Evolutionary conservation across 2,113 vertebrate genomes (phyloP).

Genomic region (Cyprinus carpio): DNA sequence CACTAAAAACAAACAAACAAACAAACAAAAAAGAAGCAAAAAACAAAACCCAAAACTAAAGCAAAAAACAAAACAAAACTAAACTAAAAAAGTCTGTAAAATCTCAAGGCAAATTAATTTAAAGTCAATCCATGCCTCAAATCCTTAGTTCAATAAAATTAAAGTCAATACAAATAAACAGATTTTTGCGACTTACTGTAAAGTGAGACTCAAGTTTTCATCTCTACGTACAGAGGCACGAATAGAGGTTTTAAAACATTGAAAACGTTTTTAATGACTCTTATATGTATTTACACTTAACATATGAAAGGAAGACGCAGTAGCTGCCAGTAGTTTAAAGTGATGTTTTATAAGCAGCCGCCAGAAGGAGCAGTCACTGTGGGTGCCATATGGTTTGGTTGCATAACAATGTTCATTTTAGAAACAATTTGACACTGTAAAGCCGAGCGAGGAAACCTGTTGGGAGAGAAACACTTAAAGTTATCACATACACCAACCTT

Average conservation of each 20-base stretch:
- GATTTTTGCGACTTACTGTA: not conserved
- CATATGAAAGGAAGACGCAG: not conserved
- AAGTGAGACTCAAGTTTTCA: not conserved
- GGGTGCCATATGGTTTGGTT: slow-evolving; percentile 23
- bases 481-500: slow-evolving; percentile 16
- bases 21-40: not conserved
- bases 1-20: no score
- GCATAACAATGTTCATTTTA: slow-evolving; percentile 11
- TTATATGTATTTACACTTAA: not conserved
- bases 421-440: slow-evolving; percentile 26
- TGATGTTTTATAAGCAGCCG: not conserved
- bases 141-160: not conserved
- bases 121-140: not conserved
- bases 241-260: not conserved
- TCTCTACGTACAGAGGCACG: not conserved
- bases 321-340: not conserved
- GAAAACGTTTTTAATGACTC: not conserved
- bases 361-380: not conserved
- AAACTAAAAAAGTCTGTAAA: not conserved
- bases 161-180: no score
- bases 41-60: no score
- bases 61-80: not conserved
- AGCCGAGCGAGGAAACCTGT: slow-evolving; percentile 6
- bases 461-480: slow-evolving; percentile 14
- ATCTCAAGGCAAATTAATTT: not conserved